These are phyloP conservation scores for Rotaria macrura DNA, from an alignment of 2,888 invertebrate species.

Conservation along the genomic window DNA sequence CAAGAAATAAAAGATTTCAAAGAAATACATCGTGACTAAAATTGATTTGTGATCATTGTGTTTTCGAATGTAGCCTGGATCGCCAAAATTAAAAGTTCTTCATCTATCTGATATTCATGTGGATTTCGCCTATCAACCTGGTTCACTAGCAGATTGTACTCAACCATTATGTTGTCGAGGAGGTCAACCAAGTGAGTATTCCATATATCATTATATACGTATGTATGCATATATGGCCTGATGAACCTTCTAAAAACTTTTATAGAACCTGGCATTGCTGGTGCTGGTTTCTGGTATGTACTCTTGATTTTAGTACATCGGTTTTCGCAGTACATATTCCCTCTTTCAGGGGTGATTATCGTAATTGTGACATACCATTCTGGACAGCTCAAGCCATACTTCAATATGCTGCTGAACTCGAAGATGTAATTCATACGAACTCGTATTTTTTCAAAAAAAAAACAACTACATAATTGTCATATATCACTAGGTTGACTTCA, in stretches of 20 bases:
- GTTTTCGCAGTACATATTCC: background rate
- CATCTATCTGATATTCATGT: slow-evolving; percentile 81
- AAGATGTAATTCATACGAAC: background rate
- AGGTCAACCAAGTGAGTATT: slow-evolving; percentile 37
- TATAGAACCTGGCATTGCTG: background rate
- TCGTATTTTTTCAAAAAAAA: no score
- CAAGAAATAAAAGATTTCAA: background rate
- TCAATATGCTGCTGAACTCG: background rate
- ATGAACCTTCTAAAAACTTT: background rate
- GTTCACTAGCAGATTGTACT: slow-evolving; percentile 61
- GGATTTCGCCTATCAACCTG: slow-evolving; percentile 63
- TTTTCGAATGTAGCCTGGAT: background rate
- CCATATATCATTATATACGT: no score
- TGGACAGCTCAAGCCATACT: slow-evolving; percentile 26
- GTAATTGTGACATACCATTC: slow-evolving; percentile 84
- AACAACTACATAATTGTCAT: background rate
- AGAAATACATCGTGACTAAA: no score
- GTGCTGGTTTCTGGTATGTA: background rate
- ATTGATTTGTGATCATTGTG: no score
- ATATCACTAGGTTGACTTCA: slow-evolving; percentile 29
- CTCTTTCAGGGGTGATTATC: slow-evolving; percentile 69
- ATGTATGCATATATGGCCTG: no score
- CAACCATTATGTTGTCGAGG: slow-evolving; percentile 68
- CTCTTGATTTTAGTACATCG: background rate
- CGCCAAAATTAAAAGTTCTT: slow-evolving; percentile 59